These are phyloP conservation scores for Haliclona indistincta DNA, from an alignment of 37 sponge, comb jelly and placozoan genomes.

Conservation along the genomic window DNA sequence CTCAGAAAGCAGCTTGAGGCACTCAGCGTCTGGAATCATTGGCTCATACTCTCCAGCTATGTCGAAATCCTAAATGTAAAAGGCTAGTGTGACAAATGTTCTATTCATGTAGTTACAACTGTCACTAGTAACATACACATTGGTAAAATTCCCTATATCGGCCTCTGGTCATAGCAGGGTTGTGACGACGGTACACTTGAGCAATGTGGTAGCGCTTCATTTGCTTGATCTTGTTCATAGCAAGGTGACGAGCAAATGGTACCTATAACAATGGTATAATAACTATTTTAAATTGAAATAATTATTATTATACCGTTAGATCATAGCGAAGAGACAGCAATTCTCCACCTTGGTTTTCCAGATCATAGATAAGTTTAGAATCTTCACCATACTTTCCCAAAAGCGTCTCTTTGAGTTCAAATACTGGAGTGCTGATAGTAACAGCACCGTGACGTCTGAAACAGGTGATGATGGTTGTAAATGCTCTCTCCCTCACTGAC, in stretches of 20 bases:
- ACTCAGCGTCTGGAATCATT: slow-evolving; percentile 97
- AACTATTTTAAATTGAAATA: too few species aligned
- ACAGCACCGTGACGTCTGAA: slow-evolving; percentile 99
- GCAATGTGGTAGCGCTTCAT: slow-evolving; percentile 99
- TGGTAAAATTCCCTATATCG: slow-evolving; percentile 98
- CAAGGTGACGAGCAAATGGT: slow-evolving; percentile 93
- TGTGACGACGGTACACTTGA: slow-evolving; percentile 93
- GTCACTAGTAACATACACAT: slow-evolving; percentile 78
- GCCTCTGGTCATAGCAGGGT: slow-evolving; percentile 94
- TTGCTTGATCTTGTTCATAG: slow-evolving; percentile 92
- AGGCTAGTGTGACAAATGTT: too few species aligned
- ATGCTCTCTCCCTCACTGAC: slow-evolving; percentile 90
- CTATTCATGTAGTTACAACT: too few species aligned
- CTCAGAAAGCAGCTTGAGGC: slow-evolving; percentile 85
- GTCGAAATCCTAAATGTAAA: slow-evolving; percentile 95
- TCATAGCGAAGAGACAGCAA: slow-evolving; percentile 95
- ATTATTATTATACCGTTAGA: slow-evolving; percentile 88
- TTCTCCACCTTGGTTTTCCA: slow-evolving; percentile 98
- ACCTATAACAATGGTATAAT: too few species aligned
- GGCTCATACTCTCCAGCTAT: slow-evolving; percentile 98
- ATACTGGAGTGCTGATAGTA: slow-evolving; percentile 94
- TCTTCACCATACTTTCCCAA: slow-evolving; percentile 99
- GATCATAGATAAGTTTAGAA: slow-evolving; percentile 95
- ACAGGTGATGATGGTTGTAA: slow-evolving; percentile 71
- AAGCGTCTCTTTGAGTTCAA: slow-evolving; percentile 91